These are phyloP conservation scores for Stegodyphus dumicola DNA, from an alignment of 1,140 invertebrate genomes.

Conservation along the genomic window DNA sequence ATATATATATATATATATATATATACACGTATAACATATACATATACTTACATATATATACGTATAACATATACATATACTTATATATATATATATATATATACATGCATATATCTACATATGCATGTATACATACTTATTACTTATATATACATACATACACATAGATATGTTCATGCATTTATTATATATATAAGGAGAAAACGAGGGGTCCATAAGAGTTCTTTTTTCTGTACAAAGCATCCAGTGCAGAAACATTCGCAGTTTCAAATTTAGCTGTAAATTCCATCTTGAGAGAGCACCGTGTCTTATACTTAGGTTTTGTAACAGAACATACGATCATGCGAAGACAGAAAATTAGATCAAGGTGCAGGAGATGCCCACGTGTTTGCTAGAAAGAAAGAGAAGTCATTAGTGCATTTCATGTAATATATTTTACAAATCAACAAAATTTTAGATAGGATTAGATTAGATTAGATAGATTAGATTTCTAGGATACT, in stretches of 20 bases:
- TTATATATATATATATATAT: neutral
- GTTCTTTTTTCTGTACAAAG: neutral
- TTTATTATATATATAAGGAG: neutral
- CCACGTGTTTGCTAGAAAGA: constrained; percentile 40
- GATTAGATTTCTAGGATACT: no score
- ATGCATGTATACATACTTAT: no score
- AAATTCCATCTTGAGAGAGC: constrained; percentile 36
- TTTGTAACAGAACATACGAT: constrained; percentile 28
- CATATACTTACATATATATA: no score
- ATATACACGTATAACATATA: no score
- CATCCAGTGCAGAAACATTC: neutral
- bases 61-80: neutral
- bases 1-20: no score
- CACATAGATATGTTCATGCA: neutral
- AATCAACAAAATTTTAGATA: no score
- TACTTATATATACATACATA: neutral
- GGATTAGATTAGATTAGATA: no score
- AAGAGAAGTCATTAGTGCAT: neutral
- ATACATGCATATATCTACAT: no score
- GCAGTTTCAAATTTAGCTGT: constrained; percentile 1
- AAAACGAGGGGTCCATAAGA: neutral
- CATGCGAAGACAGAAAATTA: neutral
- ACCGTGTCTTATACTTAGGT: constrained; percentile 33
- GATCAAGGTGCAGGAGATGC: constrained; percentile 36
- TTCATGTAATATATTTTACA: neutral